These are phyloP conservation scores for Gryllus bimaculatus DNA, from an alignment of 1,140 invertebrate genomes.

Conservation along the genomic window DNA sequence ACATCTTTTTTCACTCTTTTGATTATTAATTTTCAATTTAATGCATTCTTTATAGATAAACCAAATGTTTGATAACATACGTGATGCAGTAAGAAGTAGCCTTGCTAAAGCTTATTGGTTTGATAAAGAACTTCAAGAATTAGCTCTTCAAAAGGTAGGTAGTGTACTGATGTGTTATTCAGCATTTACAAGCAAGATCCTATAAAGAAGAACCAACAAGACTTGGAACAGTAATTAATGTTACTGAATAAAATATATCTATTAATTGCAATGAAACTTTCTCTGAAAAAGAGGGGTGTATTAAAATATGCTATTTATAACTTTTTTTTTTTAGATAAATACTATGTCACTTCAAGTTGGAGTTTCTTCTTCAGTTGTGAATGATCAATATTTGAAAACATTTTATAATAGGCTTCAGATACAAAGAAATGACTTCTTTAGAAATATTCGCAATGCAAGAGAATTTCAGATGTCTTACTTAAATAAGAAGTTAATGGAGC, in stretches of 20 bases:
- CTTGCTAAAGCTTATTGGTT: slow-evolving; percentile 26
- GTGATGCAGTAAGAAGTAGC: slow-evolving; percentile 26
- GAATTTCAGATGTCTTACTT: slow-evolving; percentile 31
- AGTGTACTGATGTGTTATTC: no score
- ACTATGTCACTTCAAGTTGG: slow-evolving; percentile 42
- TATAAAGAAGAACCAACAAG: no score
- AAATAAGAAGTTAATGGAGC: slow-evolving; percentile 28
- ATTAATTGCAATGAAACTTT: no score
- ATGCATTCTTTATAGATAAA: slow-evolving; percentile 28
- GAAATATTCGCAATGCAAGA: slow-evolving; percentile 36
- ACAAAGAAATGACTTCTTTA: slow-evolving; percentile 41
- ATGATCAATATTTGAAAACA: slow-evolving; percentile 35
- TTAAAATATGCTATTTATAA: not conserved
- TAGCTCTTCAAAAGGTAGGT: slow-evolving; percentile 35
- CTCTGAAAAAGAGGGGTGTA: not conserved
- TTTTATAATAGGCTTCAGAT: slow-evolving; percentile 38
- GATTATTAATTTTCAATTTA: not conserved
- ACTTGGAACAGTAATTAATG: no score
- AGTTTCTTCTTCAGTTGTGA: slow-evolving; percentile 36
- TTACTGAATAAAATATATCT: no score
- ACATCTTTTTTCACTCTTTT: slow-evolving; percentile 22
- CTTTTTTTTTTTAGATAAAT: slow-evolving; percentile 34
- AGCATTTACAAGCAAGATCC: no score
- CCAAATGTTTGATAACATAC: slow-evolving; percentile 33
- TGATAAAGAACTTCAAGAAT: slow-evolving; percentile 30